Evolutionary conservation across 2,888 invertebrate genomes (phyloP).

Genomic region (Brachycybe producta): DNA sequence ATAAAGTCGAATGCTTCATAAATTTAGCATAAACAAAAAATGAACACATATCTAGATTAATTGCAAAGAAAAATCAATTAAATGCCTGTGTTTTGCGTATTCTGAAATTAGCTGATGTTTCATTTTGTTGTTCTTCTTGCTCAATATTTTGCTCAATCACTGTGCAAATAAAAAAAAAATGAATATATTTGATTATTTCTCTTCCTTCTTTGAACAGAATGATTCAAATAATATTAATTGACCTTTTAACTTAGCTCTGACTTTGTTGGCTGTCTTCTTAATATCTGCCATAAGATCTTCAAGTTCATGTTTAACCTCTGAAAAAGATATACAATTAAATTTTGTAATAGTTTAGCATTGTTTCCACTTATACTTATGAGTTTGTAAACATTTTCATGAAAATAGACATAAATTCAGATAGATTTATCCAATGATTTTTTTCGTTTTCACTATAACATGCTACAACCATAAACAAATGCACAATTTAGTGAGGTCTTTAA

Average conservation of each 20-base stretch:
- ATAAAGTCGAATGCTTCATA: slow-evolving; percentile 87
- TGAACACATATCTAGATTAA: slow-evolving; percentile 3
- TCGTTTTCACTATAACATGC: too few relatives aligned
- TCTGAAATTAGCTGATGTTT: slow-evolving; percentile 95
- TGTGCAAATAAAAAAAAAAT: slow-evolving; percentile 36
- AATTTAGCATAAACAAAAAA: too few relatives aligned
- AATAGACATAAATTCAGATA: too few relatives aligned
- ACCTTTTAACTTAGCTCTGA: slow-evolving; percentile 97
- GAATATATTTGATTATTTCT: not conserved
- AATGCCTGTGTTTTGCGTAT: slow-evolving; percentile 79
- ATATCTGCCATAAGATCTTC: slow-evolving; percentile 99
- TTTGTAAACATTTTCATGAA: too few relatives aligned
- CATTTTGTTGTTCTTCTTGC: slow-evolving; percentile 96
- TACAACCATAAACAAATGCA: too few relatives aligned
- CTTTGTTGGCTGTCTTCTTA: slow-evolving; percentile 99
- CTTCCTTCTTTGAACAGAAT: too few relatives aligned
- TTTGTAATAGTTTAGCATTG: too few relatives aligned
- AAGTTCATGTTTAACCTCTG: slow-evolving; percentile 99
- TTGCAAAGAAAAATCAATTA: not conserved
- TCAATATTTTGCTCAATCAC: slow-evolving; percentile 99
- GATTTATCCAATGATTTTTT: too few relatives aligned
- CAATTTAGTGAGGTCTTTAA: too few relatives aligned
- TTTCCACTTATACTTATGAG: too few relatives aligned
- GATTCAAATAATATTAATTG: too few relatives aligned
- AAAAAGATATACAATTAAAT: too few relatives aligned